Evolutionary conservation across 1,140 invertebrate genomes (phyloP), one percentile per base, ranked within the genome.

Genomic region (Hetaerina americana): DNA sequence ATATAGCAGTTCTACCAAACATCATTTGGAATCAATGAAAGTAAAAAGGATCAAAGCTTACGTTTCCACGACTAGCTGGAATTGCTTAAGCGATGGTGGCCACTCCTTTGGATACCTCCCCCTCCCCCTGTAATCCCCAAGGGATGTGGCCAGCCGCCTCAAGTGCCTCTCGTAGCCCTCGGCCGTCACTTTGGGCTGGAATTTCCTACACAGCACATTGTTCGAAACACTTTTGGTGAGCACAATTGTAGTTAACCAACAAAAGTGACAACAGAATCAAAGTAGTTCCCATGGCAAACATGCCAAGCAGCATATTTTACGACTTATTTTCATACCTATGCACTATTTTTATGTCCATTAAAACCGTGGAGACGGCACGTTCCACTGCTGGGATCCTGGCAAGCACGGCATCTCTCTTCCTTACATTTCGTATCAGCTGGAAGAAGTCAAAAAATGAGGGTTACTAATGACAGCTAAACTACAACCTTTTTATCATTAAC

Each of bases 41-140:
- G n/a, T n/a, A n/a, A n/a, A n/a, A n/a, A n/a, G n/a, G n/a, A n/a
- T n/a, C n/a, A n/a, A n/a, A n/a, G 87, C 88, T 87, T 84, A 93
- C 89, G 90, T 90, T 85, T 96, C 93, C 24, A 96, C 91, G n/a
- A 95, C 93, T 66, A 96, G 88, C 82, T 95, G 90, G 80, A 89
- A 91, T 76, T 90, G 81, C 0, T 84, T 82, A 0, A 96, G 81
- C 70, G 84, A 84, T 40, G 85, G 79, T 0, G 93, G 92, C 87
- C 93, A 92, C 5, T 80, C 77, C 66, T 83, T 81, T 0, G 93
- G 92, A 78, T 90, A 93, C 26, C 84, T 86, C 69, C 84, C 84
- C 31, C 85, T 83, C 49, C 90, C 88, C 66, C 88, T 83, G 78
- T 90, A 93, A 82, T 95, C 92, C 26, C 89, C 91, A 10, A 96